Evolutionary conservation across 2,888 invertebrate species (phyloP), one percentile per base, ranked within the genome.

Genomic region (Xestia ashworthii): DNA sequence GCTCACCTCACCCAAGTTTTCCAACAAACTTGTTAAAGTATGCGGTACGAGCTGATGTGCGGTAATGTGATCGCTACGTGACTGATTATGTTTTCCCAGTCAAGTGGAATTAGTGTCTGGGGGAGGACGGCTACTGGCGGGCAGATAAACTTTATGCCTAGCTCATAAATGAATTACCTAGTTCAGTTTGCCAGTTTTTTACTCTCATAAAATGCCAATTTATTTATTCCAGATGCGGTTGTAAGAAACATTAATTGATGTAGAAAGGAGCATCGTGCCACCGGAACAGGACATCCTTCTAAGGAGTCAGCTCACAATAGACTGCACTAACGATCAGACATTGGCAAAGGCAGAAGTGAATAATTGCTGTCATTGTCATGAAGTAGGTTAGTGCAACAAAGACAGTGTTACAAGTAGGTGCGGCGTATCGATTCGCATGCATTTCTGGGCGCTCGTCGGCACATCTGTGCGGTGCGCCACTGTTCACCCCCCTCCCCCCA

Each of bases 321-420:
- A 74, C 41, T 14, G 22, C 58, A 65, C 62, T 78, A 74, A 82
- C 64, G 69, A 86, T 66, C 71, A 76, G 72, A 78, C 74, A 69
- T 79, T 79, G 76, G 71, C 73, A 84, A 80, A 81, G 78, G 81
- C 80, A 81, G 79, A 84, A 81, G 80, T 76, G 81, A 76, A 79
- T 85, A 83, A 81, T 85, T 82, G 81, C 73, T 81, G 85, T 69
- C 38, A 71, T 76, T 74, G 69, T 80, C 65, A 76, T 75, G 78
- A 96, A 94, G 93, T 96, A 95, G 95, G 95, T 95, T 95, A 96
- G 93, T 91, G 93, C 93, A 93, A 96, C 95, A 95, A 95, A 95
- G 95, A 95, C 94, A 94, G 93, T 93, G 93, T 93, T 94, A 93
- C 92, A 93, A 94, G 92, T 91, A 91, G 93, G 91, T 92, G 92